phyloP scores from a whole-genome alignment of 2,797 vertebrate species.

The Pogonophryne albipinna region DNA sequence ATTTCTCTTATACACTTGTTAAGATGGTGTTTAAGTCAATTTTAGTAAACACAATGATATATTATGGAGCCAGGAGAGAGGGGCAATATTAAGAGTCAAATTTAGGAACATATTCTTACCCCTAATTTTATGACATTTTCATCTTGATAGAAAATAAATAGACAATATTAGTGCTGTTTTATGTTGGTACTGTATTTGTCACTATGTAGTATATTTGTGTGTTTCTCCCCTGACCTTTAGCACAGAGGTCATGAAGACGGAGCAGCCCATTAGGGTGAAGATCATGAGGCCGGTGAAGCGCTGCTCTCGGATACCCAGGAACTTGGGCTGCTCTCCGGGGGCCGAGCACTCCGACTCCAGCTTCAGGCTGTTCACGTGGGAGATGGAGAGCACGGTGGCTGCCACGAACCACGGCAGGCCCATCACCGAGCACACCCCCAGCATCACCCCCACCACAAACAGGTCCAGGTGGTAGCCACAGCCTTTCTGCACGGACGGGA shows the following conservation, averaged over 20 bases:
- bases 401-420: constrained; percentile 99
- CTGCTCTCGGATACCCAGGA: constrained; percentile 97
- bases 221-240: constrained; percentile 88
- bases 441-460: constrained; percentile 96
- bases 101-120: too few species aligned
- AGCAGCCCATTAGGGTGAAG: constrained; percentile 98
- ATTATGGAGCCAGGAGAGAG: too few species aligned
- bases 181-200: background rate
- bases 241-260: constrained; percentile 97
- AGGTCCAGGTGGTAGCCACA: constrained; percentile 98
- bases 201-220: background rate
- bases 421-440: constrained; percentile 98
- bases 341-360: constrained; percentile 98
- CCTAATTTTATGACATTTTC: too few species aligned
- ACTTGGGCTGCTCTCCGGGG: constrained; percentile 98
- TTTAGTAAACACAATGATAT: too few species aligned
- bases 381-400: constrained; percentile 98
- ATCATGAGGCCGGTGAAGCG: constrained; percentile 99
- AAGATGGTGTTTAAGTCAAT: too few species aligned
- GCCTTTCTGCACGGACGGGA: constrained; percentile 89
- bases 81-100: too few species aligned
- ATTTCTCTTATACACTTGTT: too few species aligned
- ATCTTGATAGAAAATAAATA: too few species aligned
- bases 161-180: too few species aligned
- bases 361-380: constrained; percentile 98